phyloP scores from a whole-genome alignment of 2,797 vertebrate genomes.

The Leptodactylus fallax region DNA sequence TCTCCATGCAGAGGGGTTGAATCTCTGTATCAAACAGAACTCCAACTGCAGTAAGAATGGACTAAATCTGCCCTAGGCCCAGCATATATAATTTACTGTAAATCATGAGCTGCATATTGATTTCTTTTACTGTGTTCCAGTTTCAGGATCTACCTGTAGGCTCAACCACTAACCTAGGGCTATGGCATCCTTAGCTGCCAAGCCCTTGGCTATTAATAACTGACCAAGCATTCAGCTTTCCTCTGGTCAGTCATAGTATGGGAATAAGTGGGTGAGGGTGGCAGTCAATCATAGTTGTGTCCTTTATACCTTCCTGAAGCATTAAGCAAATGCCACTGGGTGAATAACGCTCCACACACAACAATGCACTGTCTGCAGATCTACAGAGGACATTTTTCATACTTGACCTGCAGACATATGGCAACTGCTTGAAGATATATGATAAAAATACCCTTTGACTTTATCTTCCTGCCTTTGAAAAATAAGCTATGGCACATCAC shows the following conservation, averaged over 20 bases:
- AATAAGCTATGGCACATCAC: neutral
- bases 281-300: neutral
- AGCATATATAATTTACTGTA: too few relatives aligned
- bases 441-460: neutral
- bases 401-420: neutral
- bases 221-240: neutral
- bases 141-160: too few relatives aligned
- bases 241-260: neutral
- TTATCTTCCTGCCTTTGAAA: slow-evolving; percentile 22
- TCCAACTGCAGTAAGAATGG: too few relatives aligned
- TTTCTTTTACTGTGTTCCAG: too few relatives aligned
- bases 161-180: too few relatives aligned
- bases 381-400: neutral
- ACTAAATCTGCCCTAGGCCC: too few relatives aligned
- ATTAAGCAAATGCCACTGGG: neutral
- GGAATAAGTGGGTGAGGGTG: neutral
- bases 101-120: too few relatives aligned
- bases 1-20: too few relatives aligned
- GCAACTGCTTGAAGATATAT: neutral
- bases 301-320: neutral
- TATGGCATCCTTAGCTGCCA: too few relatives aligned
- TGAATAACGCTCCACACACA: neutral
- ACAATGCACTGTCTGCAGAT: neutral
- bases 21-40: too few relatives aligned
- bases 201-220: neutral